Evolutionary conservation across 2,888 invertebrate species (phyloP), one percentile per base, ranked within the genome.

Genomic region (Tenthredo distinguenda): DNA sequence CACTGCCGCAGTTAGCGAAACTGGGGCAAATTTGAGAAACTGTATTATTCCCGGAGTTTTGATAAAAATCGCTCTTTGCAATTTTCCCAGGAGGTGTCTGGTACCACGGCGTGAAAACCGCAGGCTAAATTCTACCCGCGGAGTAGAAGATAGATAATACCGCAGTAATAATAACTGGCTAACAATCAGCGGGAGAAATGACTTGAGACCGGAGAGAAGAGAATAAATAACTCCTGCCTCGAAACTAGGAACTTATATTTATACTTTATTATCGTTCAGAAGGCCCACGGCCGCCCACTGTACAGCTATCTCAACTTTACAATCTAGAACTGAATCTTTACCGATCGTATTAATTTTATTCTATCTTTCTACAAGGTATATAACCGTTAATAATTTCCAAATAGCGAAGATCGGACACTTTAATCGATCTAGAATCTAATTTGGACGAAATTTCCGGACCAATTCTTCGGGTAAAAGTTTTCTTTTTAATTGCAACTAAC

Each of bases 1-100:
- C 2, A 21, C 87, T 86, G 87, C 87, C 84, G 87, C 85, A 86
- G 82, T 87, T 81, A 34, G 87, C 86, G 88, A 86, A 91, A 90
- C 89, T 91, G 88, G 91, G 91, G 88, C 91, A 90, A 90, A 91
- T 90, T 90, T 89, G 88, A 91, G 89, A 87, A 88, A 88, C 88
- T 88, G 86, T 88, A 90, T 90, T 88, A 90, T 90, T 74, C 12
- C 77, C 31, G 1, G 31, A 18, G 15, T 55, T 34, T 50, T 55
- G 88, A 91, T 90, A 91, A 91, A 90, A 92, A 92, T 91, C 88
- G 88, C 15, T 88, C 92, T 91, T 91, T 90, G 92, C 90, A 91
- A 93, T 91, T 90, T 92, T 93, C 92, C 91, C 93, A 92, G 90
- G 91, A 85, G 40, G 31, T 43, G 34, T 43, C 72, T 21, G 21